A percentile compares a stretch with the other conserved stretches of the same genome.
These are phyloP conservation scores for Cinclus mexicanus DNA, from an alignment of 2,113 vertebrate species.

Conservation along the genomic window DNA sequence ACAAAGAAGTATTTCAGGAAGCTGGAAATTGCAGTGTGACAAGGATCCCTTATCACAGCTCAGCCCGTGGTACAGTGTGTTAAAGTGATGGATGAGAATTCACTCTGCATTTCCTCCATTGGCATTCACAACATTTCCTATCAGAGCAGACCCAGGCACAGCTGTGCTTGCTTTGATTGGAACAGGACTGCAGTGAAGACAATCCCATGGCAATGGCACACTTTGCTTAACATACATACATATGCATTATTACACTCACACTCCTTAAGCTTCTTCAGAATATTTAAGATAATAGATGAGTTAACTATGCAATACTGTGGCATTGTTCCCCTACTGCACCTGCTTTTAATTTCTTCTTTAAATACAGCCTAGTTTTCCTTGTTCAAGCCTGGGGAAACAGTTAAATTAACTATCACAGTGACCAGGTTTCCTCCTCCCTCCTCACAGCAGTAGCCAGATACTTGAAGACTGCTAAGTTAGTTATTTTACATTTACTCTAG, in stretches of 20 bases:
- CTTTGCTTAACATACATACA: neutral
- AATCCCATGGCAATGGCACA: neutral
- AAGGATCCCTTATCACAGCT: conserved; percentile 61
- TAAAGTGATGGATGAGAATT: conserved; percentile 66
- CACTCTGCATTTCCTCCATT: conserved; percentile 15
- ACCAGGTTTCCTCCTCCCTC: neutral
- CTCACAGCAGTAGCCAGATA: neutral
- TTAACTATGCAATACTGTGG: neutral
- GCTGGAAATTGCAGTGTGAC: conserved; percentile 53
- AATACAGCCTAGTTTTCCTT: neutral
- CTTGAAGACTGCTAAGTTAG: neutral
- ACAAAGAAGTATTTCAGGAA: conserved; percentile 45
- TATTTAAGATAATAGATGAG: neutral
- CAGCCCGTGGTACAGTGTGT: conserved; percentile 7
- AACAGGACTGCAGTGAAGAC: neutral
- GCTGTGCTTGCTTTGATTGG: conserved; percentile 27
- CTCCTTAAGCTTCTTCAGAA: neutral
- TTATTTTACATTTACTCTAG: neutral
- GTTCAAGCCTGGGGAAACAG: neutral
- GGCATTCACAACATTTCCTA: conserved; percentile 25
- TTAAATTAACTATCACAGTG: neutral
- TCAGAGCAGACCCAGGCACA: conserved; percentile 26
- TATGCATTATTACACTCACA: neutral
- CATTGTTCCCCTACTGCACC: neutral
- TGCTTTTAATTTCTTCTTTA: neutral